phyloP scores from a whole-genome alignment of 2,888 invertebrate genomes.

The Aphelenchoides bicaudatus region DNA sequence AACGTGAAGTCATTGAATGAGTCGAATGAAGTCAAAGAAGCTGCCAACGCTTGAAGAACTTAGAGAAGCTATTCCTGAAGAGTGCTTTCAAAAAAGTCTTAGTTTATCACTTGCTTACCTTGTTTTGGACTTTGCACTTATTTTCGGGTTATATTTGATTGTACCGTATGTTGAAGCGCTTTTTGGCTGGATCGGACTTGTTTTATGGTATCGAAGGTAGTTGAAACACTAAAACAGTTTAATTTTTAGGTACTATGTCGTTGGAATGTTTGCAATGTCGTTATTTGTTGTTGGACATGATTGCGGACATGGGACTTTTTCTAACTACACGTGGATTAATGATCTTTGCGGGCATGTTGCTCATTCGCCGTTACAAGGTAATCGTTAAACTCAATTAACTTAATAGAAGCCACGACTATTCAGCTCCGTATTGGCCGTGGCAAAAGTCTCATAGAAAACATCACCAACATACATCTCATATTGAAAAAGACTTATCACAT shows the following conservation, averaged over 20 bases:
- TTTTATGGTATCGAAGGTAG: conserved; percentile 36
- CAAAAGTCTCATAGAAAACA: conserved; percentile 43
- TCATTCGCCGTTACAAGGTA: conserved; percentile 48
- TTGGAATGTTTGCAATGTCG: conserved; percentile 39
- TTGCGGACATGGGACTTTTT: conserved; percentile 33
- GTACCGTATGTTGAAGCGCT: conserved; percentile 47
- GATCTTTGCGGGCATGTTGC: conserved; percentile 40
- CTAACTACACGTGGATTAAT: conserved; percentile 36
- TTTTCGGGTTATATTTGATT: conserved; percentile 42
- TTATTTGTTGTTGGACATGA: conserved; percentile 39
- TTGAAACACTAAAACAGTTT: background rate
- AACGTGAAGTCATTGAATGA: too few species aligned
- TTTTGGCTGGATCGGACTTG: conserved; percentile 48
- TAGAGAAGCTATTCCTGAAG: conserved; percentile 48
- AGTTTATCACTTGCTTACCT: conserved; percentile 45
- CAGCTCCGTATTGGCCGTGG: conserved; percentile 37
- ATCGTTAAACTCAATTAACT: too few species aligned
- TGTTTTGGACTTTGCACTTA: conserved; percentile 42
- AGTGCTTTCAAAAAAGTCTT: conserved; percentile 56
- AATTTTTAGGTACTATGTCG: conserved; percentile 36
- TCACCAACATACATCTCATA: conserved; percentile 50
- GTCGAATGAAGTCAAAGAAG: background rate
- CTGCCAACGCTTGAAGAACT: conserved; percentile 53
- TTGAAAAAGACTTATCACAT: conserved; percentile 45
- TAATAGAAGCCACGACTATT: too few species aligned